A percentile compares a stretch with the other conserved stretches of the same genome.
Evolutionary conservation across 2,797 vertebrate genomes (phyloP).

Genomic region (Brotogeris chrysoptera): DNA sequence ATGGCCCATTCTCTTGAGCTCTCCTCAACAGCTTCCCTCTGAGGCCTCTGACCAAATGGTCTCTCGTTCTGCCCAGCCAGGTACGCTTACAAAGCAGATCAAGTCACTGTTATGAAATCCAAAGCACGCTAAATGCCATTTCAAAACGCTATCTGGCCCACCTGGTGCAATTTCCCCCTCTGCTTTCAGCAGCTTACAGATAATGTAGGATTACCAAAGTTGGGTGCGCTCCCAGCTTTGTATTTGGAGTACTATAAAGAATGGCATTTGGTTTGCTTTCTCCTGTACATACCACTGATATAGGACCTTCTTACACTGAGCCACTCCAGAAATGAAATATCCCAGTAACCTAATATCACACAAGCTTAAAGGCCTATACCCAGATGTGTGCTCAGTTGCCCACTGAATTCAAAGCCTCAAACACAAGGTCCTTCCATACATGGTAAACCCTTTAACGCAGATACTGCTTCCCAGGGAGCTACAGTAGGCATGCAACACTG

Average conservation of each 20-base stretch:
- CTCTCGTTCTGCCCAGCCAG: not conserved
- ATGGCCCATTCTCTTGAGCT: not conserved
- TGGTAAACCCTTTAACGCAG: not conserved
- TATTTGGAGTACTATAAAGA: conserved; percentile 16
- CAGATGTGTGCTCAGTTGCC: not conserved
- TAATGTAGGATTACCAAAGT: not conserved
- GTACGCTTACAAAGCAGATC: not conserved
- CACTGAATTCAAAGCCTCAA: not conserved
- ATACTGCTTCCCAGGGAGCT: not conserved
- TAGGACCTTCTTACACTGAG: not conserved
- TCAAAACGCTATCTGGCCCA: not conserved
- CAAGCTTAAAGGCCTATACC: not conserved
- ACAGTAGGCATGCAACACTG: not conserved
- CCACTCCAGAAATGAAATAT: not conserved
- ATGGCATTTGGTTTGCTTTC: conserved; percentile 47
- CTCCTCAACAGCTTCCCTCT: not conserved
- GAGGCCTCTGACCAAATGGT: not conserved
- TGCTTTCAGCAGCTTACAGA: not conserved
- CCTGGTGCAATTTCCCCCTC: conserved; percentile 4
- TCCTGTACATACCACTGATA: not conserved
- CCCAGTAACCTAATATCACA: not conserved
- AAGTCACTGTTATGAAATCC: not conserved
- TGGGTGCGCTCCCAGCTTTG: not conserved
- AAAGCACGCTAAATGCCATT: not conserved
- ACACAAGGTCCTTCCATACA: not conserved